Evolutionary conservation across 2,888 invertebrate genomes (phyloP).

Genomic region (Stomorhina lunata): DNA sequence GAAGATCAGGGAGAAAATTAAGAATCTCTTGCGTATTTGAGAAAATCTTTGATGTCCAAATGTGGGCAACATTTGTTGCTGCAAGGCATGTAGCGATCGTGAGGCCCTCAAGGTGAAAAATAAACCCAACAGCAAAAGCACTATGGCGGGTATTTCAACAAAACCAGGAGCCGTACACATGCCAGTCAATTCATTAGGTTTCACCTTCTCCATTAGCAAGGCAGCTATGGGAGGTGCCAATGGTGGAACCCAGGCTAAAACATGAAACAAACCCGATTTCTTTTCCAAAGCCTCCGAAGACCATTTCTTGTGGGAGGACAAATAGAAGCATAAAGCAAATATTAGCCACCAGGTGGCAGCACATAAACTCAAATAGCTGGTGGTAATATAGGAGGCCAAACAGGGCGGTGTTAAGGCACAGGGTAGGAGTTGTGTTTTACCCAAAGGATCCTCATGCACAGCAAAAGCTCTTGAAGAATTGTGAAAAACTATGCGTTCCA

Average conservation of each 20-base stretch:
- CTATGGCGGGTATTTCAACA: constrained; percentile 77
- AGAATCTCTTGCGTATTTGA: constrained; percentile 78
- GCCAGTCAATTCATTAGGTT: constrained; percentile 90
- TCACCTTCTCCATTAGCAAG: constrained; percentile 88
- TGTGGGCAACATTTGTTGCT: constrained; percentile 76
- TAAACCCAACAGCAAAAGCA: constrained; percentile 74
- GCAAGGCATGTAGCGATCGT: constrained; percentile 75
- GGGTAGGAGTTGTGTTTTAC: constrained; percentile 65
- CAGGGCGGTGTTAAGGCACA: constrained; percentile 83
- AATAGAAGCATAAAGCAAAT: constrained; percentile 92
- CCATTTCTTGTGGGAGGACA: constrained; percentile 95
- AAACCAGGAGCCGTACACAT: constrained; percentile 85
- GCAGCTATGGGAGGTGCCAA: constrained; percentile 92
- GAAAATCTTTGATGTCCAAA: constrained; percentile 77
- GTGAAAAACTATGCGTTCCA: constrained; percentile 83
- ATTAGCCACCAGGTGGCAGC: constrained; percentile 93
- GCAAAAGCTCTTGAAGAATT: constrained; percentile 76
- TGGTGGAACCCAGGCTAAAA: constrained; percentile 93
- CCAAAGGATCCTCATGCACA: constrained; percentile 78
- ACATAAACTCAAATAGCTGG: constrained; percentile 89
- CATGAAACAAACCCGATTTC: constrained; percentile 91
- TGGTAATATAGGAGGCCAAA: constrained; percentile 86
- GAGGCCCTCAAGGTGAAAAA: constrained; percentile 79
- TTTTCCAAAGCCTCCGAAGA: constrained; percentile 94
- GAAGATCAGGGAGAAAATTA: constrained; percentile 77